These are phyloP conservation scores for Enhydra lutris DNA, from an alignment of 2,113 vertebrate genomes.

Conservation along the genomic window DNA sequence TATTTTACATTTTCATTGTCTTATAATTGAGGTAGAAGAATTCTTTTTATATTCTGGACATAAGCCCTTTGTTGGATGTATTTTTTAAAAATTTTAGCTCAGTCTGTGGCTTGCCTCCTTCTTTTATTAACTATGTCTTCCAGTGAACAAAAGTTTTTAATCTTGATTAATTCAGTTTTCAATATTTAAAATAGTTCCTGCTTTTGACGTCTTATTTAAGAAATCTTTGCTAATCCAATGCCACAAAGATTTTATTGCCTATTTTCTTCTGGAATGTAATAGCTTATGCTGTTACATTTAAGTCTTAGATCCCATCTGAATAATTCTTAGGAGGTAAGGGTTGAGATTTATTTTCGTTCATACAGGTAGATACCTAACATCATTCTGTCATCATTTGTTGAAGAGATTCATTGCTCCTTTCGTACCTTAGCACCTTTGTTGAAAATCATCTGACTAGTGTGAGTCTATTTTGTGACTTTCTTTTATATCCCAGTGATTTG, in stretches of 20 bases:
- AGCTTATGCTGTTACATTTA: not conserved
- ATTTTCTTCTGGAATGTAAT: slow-evolving; percentile 1
- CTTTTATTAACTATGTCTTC: not conserved
- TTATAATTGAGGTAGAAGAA: not conserved
- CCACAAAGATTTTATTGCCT: not conserved
- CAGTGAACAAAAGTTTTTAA: not conserved
- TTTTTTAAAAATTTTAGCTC: slow-evolving; percentile 17
- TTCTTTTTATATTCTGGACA: not conserved
- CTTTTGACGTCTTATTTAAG: not conserved
- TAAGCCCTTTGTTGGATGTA: slow-evolving; percentile 9
- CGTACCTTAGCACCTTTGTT: not conserved
- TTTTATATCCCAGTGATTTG: not conserved
- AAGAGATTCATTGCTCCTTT: not conserved
- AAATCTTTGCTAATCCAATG: not conserved
- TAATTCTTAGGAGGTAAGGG: not conserved
- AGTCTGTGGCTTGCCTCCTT: not conserved
- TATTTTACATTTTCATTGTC: not conserved
- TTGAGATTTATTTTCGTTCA: not conserved
- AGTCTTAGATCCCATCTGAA: not conserved
- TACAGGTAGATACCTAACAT: not conserved
- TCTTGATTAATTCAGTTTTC: not conserved
- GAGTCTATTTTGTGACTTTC: not conserved
- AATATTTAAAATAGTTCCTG: not conserved
- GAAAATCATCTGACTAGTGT: not conserved
- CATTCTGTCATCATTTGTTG: not conserved